Conservation (phyloP, 2,797 vertebrate genomes). For the Notolabrus celidotus region DNA sequence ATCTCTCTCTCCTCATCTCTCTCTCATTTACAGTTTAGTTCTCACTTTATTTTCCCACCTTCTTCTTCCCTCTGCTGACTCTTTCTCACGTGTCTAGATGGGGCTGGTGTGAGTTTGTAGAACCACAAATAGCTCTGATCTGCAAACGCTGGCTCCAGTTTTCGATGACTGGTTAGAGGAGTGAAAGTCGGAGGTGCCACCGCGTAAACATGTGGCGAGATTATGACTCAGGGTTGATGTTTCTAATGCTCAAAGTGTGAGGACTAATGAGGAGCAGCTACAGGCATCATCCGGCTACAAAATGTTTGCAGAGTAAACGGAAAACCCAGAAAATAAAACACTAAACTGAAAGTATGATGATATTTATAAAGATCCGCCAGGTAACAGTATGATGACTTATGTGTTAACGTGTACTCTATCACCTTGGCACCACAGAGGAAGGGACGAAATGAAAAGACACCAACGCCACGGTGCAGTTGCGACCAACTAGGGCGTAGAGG, state of each 20-base stretch:
- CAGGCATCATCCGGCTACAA: background rate
- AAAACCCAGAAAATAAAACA: too few species aligned
- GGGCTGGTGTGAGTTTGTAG: conserved; percentile 38
- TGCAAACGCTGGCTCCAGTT: conserved; percentile 19
- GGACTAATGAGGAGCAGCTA: background rate
- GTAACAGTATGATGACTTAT: too few species aligned
- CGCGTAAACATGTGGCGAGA: conserved; percentile 1
- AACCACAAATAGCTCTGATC: conserved; percentile 35
- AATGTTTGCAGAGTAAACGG: too few species aligned
- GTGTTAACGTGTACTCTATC: conserved; percentile 8
- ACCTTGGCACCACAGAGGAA: conserved; percentile 24
- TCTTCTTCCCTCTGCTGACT: background rate
- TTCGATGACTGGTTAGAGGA: conserved; percentile 27
- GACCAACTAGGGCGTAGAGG: conserved; percentile 41
- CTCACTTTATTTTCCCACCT: conserved; percentile 33
- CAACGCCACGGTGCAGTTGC: conserved; percentile 8
- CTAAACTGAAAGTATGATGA: too few species aligned
- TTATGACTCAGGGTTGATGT: conserved; percentile 39
- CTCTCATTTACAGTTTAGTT: conserved; percentile 38
- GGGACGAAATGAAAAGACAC: conserved; percentile 18
- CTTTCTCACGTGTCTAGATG: conserved; percentile 26
- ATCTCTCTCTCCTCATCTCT: conserved; percentile 5
- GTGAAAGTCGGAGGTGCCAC: conserved; percentile 47
- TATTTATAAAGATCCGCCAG: too few species aligned
- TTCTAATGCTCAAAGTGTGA: conserved; percentile 21